Evolutionary conservation across 2,797 vertebrate species (phyloP).

Genomic region (Platyrinchus mystaceus): DNA sequence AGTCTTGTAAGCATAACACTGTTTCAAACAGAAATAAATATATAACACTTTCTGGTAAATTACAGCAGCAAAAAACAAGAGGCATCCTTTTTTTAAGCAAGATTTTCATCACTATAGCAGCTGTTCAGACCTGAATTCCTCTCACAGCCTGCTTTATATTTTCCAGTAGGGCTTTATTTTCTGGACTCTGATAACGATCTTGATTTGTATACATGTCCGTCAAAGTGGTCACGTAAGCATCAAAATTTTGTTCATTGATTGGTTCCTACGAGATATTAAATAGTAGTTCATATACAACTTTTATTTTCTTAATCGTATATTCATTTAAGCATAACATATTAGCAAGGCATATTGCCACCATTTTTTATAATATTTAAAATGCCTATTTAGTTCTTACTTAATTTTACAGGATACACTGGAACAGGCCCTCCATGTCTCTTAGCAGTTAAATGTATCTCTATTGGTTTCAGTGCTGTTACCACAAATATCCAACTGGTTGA

Average conservation of each 20-base stretch:
- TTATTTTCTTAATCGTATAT: slow-evolving; percentile 75
- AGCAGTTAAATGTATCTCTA: slow-evolving; percentile 71
- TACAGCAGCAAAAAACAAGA: slow-evolving; percentile 88
- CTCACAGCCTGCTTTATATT: slow-evolving; percentile 99
- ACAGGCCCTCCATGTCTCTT: slow-evolving; percentile 72
- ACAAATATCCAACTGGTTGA: slow-evolving; percentile 69
- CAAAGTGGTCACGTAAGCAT: slow-evolving; percentile 97
- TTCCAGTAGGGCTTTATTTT: slow-evolving; percentile 99
- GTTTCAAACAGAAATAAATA: slow-evolving; percentile 88
- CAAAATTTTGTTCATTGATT: slow-evolving; percentile 99
- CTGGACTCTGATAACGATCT: slow-evolving; percentile 98
- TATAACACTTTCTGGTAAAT: slow-evolving; percentile 90
- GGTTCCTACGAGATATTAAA: slow-evolving; percentile 91
- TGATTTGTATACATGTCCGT: slow-evolving; percentile 99
- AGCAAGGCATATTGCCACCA: slow-evolving; percentile 64
- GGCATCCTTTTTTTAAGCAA: slow-evolving; percentile 82
- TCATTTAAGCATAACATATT: slow-evolving; percentile 78
- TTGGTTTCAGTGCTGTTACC: slow-evolving; percentile 69
- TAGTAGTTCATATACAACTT: slow-evolving; percentile 82
- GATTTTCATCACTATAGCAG: slow-evolving; percentile 76
- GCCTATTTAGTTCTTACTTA: slow-evolving; percentile 69
- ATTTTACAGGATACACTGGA: slow-evolving; percentile 66
- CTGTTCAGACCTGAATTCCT: slow-evolving; percentile 97
- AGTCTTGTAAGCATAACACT: slow-evolving; percentile 89
- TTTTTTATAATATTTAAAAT: slow-evolving; percentile 43